A percentile compares a stretch with the other conserved stretches of the same genome.
These are phyloP conservation scores for Lasioglossum oenotherae DNA, from an alignment of 2,888 invertebrate genomes.

Conservation along the genomic window DNA sequence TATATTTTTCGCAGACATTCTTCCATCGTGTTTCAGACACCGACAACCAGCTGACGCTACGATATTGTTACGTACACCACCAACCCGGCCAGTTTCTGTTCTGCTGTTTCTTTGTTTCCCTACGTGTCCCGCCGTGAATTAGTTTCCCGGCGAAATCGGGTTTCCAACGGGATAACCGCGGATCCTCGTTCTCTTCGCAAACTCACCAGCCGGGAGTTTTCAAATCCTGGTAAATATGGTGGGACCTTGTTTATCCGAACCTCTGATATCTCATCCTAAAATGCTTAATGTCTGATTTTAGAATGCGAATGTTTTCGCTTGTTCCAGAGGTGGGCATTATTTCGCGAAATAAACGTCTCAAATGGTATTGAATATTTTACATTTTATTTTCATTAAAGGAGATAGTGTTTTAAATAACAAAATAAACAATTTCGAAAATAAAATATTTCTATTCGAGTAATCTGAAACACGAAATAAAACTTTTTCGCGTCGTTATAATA, in stretches of 20 bases:
- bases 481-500: no score
- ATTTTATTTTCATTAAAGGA: no score
- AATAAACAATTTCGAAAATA: no score
- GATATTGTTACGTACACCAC: slow-evolving; percentile 32
- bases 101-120: slow-evolving; percentile 20
- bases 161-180: not conserved
- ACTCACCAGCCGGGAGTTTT: not conserved
- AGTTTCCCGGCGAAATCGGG: slow-evolving; percentile 32
- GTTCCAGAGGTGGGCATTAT: no score
- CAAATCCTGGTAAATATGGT: not conserved
- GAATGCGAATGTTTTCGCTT: not conserved
- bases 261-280: not conserved
- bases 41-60: slow-evolving; percentile 50
- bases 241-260: not conserved
- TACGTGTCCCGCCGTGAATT: slow-evolving; percentile 35
- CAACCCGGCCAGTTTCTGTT: slow-evolving; percentile 8
- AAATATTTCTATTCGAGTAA: no score
- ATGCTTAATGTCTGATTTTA: not conserved
- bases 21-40: slow-evolving; percentile 25
- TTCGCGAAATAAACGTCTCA: no score
- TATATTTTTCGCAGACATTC: slow-evolving; percentile 50
- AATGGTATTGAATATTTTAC: no score
- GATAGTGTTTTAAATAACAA: no score
- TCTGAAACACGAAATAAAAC: no score
- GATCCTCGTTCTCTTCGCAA: not conserved